phyloP scores from a whole-genome alignment of 2,888 invertebrate genomes.

The Orthosia gothica region DNA sequence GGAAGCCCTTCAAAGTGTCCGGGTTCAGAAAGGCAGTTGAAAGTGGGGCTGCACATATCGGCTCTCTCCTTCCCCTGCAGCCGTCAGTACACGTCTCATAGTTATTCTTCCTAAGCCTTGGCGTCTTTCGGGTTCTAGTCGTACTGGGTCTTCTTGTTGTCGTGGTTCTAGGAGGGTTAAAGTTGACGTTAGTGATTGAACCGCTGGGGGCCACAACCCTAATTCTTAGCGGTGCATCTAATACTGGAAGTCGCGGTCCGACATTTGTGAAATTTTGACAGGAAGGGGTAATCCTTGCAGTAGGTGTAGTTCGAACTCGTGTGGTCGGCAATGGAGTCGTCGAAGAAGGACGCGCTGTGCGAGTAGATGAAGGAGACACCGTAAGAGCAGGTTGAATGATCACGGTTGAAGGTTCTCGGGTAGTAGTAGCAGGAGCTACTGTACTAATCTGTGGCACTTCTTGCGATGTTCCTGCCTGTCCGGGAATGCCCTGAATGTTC shows the following conservation, averaged over 20 bases:
- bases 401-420: slow-evolving; percentile 42
- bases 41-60: slow-evolving; percentile 84
- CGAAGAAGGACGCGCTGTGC: slow-evolving; percentile 60
- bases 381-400: slow-evolving; percentile 56
- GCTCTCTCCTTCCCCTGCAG: slow-evolving; percentile 81
- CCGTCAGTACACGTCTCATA: slow-evolving; percentile 83
- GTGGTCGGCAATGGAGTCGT: slow-evolving; percentile 44
- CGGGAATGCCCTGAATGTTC: slow-evolving; percentile 61
- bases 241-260: slow-evolving; percentile 8
- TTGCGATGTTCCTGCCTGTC: slow-evolving; percentile 40
- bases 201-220: slow-evolving; percentile 83
- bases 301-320: slow-evolving; percentile 29
- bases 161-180: slow-evolving; percentile 71
- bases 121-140: slow-evolving; percentile 76
- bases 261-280: slow-evolving; percentile 28
- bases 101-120: slow-evolving; percentile 79
- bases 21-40: slow-evolving; percentile 79
- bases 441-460: slow-evolving; percentile 52
- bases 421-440: slow-evolving; percentile 12
- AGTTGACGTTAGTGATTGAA: slow-evolving; percentile 82
- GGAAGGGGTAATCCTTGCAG: slow-evolving; percentile 28
- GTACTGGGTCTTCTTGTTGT: slow-evolving; percentile 62
- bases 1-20: slow-evolving; percentile 85
- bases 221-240: slow-evolving; percentile 72
- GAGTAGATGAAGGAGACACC: slow-evolving; percentile 49